Base-by-base conservation (phyloP, 2,113 vertebrate species). In the Cyprinodon brontotheroides region DNA sequence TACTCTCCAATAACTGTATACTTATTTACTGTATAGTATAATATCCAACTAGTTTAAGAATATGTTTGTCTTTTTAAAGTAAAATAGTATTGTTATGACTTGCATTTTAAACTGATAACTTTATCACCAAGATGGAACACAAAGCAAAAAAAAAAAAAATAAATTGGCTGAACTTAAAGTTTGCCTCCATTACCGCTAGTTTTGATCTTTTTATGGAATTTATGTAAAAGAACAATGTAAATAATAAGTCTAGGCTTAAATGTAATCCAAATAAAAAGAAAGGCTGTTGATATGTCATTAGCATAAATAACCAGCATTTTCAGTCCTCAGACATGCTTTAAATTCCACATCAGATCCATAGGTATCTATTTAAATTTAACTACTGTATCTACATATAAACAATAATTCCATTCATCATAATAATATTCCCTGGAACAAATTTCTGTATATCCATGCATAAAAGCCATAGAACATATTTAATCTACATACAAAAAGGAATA, bases 391-490 rank as follows among this genome's bases (percentile, higher is more conserved):
- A 85, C 78, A 81, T 84, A 74, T 81, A n/a, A 85, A 79, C 69
- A 86, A 76, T 86, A 76, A 89, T 87, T 92, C 82, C 82, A 92
- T 91, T 89, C 82, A 92, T 88, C 85, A 93, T 60, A 65, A 93
- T 60, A 65, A 89, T 91, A 92, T 93, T 81, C 92, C 83, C 87
- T 85, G 83, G 74, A 90, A 90, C 85, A 90, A 93, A 86, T 84
- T 81, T 62, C 89, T 89, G 90, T 86, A 72, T 94, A 91, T 94
- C 91, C 92, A 93, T 93, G 93, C 89, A 87, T 84, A 73, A 79
- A 87, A 87, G 88, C 76, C 78, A 91, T 83, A 80, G 63, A 87
- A 89, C 83, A 86, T 74, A 90, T 87, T 79, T 82, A 86, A 74
- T 91, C 83, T 87, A 86, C 80, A 85, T 92, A 93, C 83, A 93